phyloP scores from a whole-genome alignment of 2,888 invertebrate species.

The Folsomia manolachei region DNA sequence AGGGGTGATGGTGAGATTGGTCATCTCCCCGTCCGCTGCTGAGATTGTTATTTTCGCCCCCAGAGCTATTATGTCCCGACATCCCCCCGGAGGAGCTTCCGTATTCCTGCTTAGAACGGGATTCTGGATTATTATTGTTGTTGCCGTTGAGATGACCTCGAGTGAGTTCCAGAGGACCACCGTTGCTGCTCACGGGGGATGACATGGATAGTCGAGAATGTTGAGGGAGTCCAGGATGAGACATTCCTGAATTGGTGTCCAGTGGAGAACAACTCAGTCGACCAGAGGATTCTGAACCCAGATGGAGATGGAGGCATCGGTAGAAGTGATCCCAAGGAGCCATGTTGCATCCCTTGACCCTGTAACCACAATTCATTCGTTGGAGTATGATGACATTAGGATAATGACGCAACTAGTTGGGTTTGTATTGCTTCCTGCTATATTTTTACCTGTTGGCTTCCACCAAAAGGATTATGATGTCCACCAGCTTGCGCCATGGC shows the following conservation, averaged over 20 bases:
- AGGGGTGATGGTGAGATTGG: constrained; percentile 32
- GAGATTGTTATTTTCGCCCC: constrained; percentile 39
- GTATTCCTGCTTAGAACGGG: constrained; percentile 36
- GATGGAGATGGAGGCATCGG: constrained; percentile 51
- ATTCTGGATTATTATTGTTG: constrained; percentile 34
- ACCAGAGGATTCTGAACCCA: constrained; percentile 50
- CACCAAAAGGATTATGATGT: constrained; percentile 44
- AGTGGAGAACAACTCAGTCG: constrained; percentile 49
- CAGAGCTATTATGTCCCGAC: constrained; percentile 37
- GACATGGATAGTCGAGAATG: constrained; percentile 49
- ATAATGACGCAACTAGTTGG: neutral
- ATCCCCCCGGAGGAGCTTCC: constrained; percentile 36
- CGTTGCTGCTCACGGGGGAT: constrained; percentile 43
- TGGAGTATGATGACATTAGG: neutral
- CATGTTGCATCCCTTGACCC: constrained; percentile 42
- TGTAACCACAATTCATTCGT: constrained; percentile 17
- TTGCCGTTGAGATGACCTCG: constrained; percentile 27
- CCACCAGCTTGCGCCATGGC: constrained; percentile 56
- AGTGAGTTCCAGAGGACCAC: constrained; percentile 45
- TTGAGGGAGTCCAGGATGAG: constrained; percentile 43
- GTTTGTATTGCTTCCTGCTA: neutral
- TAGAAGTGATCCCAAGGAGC: constrained; percentile 40
- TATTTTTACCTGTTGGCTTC: constrained; percentile 38
- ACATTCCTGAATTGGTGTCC: constrained; percentile 39
- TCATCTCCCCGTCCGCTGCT: constrained; percentile 33